Conservation (phyloP, 2,113 vertebrate species). For the Spermophilus dauricus region DNA sequence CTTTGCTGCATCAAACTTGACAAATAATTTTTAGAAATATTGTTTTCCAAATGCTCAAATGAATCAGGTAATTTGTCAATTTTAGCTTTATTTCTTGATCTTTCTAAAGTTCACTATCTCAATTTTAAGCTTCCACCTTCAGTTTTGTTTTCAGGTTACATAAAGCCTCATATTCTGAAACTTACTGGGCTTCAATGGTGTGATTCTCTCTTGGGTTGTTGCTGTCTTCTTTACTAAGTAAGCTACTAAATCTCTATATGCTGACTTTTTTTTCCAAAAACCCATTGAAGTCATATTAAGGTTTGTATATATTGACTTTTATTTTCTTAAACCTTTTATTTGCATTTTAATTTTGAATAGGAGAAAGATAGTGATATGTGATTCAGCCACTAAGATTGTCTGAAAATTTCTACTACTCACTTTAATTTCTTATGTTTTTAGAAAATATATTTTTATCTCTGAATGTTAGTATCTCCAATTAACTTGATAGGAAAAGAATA, state of each 20-base stretch:
- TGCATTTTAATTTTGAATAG: constrained; percentile 20
- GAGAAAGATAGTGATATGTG: not conserved
- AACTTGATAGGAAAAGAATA: too few relatives aligned
- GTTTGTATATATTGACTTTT: not conserved
- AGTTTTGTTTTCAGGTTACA: not conserved
- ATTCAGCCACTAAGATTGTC: not conserved
- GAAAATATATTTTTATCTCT: not conserved
- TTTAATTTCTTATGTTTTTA: not conserved
- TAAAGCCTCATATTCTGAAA: not conserved
- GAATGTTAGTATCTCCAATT: not conserved
- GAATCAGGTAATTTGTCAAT: not conserved
- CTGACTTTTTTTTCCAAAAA: not conserved
- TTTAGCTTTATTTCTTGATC: not conserved
- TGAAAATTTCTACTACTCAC: not conserved
- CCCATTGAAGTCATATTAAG: not conserved
- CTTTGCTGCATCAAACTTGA: not conserved
- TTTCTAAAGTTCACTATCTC: not conserved
- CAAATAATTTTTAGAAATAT: constrained; percentile 10
- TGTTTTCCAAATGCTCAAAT: not conserved
- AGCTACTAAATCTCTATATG: not conserved
- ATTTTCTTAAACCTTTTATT: not conserved
- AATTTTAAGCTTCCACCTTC: not conserved
- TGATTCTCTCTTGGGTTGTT: not conserved
- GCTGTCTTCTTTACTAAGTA: not conserved
- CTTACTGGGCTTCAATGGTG: not conserved